phyloP scores from a whole-genome alignment of 2,797 vertebrate species.

The Lutjanus argentimaculatus region DNA sequence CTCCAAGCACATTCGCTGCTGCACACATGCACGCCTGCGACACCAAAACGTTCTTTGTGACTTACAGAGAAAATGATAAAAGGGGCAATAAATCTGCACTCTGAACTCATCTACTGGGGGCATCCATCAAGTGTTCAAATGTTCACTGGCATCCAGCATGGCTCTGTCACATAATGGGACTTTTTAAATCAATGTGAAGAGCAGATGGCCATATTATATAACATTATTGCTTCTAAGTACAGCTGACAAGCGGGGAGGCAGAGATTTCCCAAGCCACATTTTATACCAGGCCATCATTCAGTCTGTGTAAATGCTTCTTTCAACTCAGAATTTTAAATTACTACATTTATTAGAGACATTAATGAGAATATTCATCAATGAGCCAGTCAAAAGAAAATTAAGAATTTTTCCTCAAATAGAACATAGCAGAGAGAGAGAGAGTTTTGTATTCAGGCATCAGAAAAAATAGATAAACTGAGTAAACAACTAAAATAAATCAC shows the following conservation, averaged over 20 bases:
- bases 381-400: not conserved
- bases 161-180: conserved; percentile 43
- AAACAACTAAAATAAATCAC: not conserved
- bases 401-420: not conserved
- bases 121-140: conserved; percentile 13
- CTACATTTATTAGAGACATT: not conserved
- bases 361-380: not conserved
- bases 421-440: not conserved
- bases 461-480: not conserved
- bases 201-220: conserved; percentile 84
- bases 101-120: not conserved
- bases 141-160: conserved; percentile 29
- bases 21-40: not conserved
- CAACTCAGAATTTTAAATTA: conserved; percentile 1
- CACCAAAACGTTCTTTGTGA: not conserved
- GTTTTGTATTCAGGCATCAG: not conserved
- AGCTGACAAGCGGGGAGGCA: conserved; percentile 49
- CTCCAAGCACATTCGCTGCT: no score
- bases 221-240: conserved; percentile 76
- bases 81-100: not conserved
- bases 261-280: conserved; percentile 75
- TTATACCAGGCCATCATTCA: conserved; percentile 43
- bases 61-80: no score
- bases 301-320: conserved; percentile 6
- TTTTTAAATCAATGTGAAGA: conserved; percentile 75